A percentile compares a stretch with the other conserved stretches of the same genome.
These are phyloP conservation scores for Xyrauchen texanus DNA, from an alignment of 2,113 vertebrate species.

Conservation along the genomic window DNA sequence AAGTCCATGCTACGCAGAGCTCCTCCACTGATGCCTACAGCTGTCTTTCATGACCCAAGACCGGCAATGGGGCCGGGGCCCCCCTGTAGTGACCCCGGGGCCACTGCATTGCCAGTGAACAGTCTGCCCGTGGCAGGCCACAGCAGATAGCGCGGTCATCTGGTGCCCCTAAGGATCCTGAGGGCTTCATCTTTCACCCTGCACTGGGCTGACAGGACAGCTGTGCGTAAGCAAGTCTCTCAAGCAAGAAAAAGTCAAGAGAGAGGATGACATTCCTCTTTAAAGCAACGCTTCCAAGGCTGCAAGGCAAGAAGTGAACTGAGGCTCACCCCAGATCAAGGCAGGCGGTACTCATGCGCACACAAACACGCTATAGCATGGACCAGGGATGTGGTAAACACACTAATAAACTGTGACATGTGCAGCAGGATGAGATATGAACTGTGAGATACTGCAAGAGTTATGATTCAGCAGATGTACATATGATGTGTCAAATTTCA, in stretches of 20 bases:
- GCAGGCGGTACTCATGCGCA: neutral
- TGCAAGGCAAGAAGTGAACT: constrained; percentile 17
- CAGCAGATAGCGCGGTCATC: neutral
- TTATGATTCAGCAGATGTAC: neutral
- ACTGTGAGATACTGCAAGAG: too few relatives aligned
- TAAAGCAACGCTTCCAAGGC: neutral
- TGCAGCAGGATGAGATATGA: neutral
- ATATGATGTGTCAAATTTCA: neutral
- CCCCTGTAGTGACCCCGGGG: too few relatives aligned
- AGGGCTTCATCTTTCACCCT: too few relatives aligned
- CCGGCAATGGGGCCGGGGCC: neutral
- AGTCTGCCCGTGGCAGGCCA: neutral
- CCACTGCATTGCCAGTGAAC: neutral
- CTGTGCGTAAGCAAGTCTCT: constrained; percentile 5
- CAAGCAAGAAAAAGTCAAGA: neutral
- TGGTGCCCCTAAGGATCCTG: neutral
- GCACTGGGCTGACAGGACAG: neutral
- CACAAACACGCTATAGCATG: neutral
- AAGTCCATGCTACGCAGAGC: neutral
- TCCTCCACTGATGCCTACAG: neutral
- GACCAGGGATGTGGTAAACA: constrained; percentile 12
- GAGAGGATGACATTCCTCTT: constrained; percentile 12
- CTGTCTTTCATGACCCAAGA: constrained; percentile 1
- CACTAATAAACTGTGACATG: neutral
- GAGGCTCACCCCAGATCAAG: constrained; percentile 20